Evolutionary conservation across 2,797 vertebrate species (phyloP).

Genomic region (Acrossocheilus fasciatus): DNA sequence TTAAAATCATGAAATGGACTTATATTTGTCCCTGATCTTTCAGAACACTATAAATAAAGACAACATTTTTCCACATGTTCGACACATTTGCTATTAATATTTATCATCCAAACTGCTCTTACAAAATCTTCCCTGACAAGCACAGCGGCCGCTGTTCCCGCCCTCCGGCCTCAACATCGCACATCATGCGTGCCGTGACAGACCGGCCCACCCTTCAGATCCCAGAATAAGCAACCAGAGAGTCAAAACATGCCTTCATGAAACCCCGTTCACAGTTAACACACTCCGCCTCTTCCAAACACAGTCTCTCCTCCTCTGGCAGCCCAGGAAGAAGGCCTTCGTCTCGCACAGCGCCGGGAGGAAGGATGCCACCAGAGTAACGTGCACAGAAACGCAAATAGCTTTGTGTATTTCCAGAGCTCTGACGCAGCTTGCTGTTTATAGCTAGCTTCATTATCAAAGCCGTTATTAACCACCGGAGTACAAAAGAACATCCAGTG

Average conservation of each 20-base stretch:
- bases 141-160: background rate
- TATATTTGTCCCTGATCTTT: background rate
- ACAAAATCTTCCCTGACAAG: slow-evolving; percentile 19
- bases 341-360: slow-evolving; percentile 22
- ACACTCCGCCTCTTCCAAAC: slow-evolving; percentile 52
- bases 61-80: background rate
- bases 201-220: slow-evolving; percentile 37
- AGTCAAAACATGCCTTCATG: slow-evolving; percentile 62
- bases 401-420: slow-evolving; percentile 40
- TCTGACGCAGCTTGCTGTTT: slow-evolving; percentile 46
- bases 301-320: background rate
- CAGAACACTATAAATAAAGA: background rate
- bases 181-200: slow-evolving; percentile 29
- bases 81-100: background rate
- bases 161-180: slow-evolving; percentile 27
- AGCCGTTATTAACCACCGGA: slow-evolving; percentile 27
- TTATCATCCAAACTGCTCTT: background rate
- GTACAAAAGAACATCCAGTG: background rate
- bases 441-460: slow-evolving; percentile 26
- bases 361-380: slow-evolving; percentile 25
- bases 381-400: slow-evolving; percentile 42
- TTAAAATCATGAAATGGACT: background rate
- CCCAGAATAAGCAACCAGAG: slow-evolving; percentile 50
- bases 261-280: slow-evolving; percentile 27
- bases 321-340: slow-evolving; percentile 54